Evolutionary conservation across 2,113 vertebrate species (phyloP).

Genomic region (Lophochroa leadbeateri): DNA sequence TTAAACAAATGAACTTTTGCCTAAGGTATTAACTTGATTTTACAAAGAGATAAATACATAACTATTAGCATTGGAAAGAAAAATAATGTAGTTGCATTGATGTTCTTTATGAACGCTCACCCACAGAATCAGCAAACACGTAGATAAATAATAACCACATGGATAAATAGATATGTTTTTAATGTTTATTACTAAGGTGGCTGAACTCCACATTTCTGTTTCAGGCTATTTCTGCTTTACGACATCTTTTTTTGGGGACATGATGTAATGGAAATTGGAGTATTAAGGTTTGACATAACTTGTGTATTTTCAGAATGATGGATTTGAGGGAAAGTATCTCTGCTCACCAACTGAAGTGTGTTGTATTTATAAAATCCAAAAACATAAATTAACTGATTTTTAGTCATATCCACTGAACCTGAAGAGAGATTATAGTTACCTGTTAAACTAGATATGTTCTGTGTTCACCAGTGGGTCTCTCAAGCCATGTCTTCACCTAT

Average conservation of each 20-base stretch:
- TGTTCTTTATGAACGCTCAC: background rate
- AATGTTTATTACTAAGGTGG: background rate
- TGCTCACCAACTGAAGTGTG: background rate
- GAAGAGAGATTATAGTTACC: background rate
- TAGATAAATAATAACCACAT: background rate
- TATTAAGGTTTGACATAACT: background rate
- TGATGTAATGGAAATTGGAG: background rate
- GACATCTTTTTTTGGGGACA: background rate
- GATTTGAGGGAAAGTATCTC: background rate
- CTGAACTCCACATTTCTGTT: background rate
- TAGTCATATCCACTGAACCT: background rate
- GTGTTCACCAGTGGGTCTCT: background rate
- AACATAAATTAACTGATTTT: background rate
- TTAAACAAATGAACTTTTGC: background rate
- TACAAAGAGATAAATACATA: background rate
- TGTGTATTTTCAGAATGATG: background rate
- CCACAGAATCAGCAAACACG: background rate
- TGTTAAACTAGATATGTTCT: background rate
- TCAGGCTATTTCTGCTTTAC: background rate
- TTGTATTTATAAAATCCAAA: background rate
- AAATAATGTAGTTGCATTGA: background rate
- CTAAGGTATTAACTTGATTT: background rate
- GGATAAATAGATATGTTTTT: background rate
- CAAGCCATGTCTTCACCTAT: background rate
- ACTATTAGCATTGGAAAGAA: background rate